Conservation (phyloP, 1,140 invertebrate genomes). For the Drosophila trapezifrons region DNA sequence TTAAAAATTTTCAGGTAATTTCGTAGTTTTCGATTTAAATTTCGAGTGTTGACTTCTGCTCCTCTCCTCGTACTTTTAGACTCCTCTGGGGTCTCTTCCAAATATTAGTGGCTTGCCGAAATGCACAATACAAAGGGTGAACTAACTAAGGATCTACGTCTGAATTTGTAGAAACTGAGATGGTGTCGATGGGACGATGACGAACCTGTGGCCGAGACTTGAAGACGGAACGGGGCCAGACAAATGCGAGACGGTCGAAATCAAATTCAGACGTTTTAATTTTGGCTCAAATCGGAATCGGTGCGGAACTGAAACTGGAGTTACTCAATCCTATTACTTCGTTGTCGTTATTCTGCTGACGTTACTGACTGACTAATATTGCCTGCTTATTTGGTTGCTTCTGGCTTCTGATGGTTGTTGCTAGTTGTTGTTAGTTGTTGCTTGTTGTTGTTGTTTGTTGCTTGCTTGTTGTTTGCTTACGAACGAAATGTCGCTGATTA, state of each 20-base stretch:
- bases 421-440: conserved; percentile 31
- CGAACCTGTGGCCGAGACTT: conserved; percentile 71
- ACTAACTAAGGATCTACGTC: conserved; percentile 77
- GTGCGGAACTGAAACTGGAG: conserved; percentile 65
- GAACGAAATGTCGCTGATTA: conserved; percentile 71
- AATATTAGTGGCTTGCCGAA: conserved; percentile 63
- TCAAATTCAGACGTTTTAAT: conserved; percentile 82
- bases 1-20: conserved; percentile 82
- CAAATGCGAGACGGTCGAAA: conserved; percentile 47
- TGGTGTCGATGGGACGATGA: conserved; percentile 64
- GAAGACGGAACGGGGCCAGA: conserved; percentile 69
- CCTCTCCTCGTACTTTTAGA: conserved; percentile 26
- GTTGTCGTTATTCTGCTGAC: conserved; percentile 20
- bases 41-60: conserved; percentile 57
- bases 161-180: conserved; percentile 80
- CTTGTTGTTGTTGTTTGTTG: conserved; percentile 46
- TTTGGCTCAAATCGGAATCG: conserved; percentile 78
- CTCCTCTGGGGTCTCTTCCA: conserved; percentile 46
- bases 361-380: conserved; percentile 55
- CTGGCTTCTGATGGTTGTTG: conserved; percentile 35
- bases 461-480: conserved; percentile 60
- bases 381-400: conserved; percentile 43
- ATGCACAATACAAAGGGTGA: conserved; percentile 65
- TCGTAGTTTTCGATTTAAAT: conserved; percentile 72
- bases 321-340: conserved; percentile 48